Percentiles rank a stretch among this genome's conserved stretches.
These are phyloP conservation scores for Sebastes dallii DNA, from an alignment of 2,797 vertebrate genomes.

Conservation along the genomic window DNA sequence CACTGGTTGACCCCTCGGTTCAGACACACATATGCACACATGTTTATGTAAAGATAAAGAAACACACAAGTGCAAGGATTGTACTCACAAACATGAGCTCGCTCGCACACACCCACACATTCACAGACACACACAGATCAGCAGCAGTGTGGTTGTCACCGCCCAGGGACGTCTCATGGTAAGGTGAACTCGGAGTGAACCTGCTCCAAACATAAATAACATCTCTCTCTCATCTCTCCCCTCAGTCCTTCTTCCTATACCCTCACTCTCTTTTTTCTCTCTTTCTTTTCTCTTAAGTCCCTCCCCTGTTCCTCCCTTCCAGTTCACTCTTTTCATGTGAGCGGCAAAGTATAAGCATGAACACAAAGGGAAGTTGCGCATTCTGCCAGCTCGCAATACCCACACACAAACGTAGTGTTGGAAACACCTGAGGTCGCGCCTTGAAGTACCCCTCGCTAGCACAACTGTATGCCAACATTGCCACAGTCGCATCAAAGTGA, in stretches of 20 bases:
- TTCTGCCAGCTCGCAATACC: slow-evolving; percentile 1
- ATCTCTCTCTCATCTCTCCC: slow-evolving; percentile 73
- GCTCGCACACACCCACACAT: slow-evolving; percentile 19
- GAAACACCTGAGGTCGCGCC: slow-evolving; percentile 58
- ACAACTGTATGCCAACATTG: slow-evolving; percentile 23
- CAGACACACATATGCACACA: slow-evolving; percentile 48
- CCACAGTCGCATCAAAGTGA: slow-evolving; percentile 56
- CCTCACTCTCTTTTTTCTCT: slow-evolving; percentile 33
- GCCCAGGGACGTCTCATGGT: slow-evolving; percentile 83
- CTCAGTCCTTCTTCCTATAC: slow-evolving; percentile 43
- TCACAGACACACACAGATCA: slow-evolving; percentile 43
- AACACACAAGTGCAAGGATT: slow-evolving; percentile 24
- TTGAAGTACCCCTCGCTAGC: slow-evolving; percentile 31
- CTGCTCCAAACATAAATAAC: slow-evolving; percentile 83
- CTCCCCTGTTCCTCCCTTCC: slow-evolving; percentile 29
- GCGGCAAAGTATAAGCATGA: slow-evolving; percentile 40
- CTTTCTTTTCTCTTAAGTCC: slow-evolving; percentile 37
- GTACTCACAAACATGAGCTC: slow-evolving; percentile 13
- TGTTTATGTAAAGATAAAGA: slow-evolving; percentile 52
- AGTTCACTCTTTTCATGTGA: slow-evolving; percentile 58
- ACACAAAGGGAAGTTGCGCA: slow-evolving; percentile 26
- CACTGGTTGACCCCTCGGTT: slow-evolving; percentile 62
- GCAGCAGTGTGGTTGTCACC: slow-evolving; percentile 67
- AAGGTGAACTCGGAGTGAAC: slow-evolving; percentile 88
- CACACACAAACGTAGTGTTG: slow-evolving; percentile 28